Percentiles rank a stretch among this genome's conserved stretches.
Conservation (phyloP, 1,140 invertebrate genomes). For the Neodiprion lecontei region DNA sequence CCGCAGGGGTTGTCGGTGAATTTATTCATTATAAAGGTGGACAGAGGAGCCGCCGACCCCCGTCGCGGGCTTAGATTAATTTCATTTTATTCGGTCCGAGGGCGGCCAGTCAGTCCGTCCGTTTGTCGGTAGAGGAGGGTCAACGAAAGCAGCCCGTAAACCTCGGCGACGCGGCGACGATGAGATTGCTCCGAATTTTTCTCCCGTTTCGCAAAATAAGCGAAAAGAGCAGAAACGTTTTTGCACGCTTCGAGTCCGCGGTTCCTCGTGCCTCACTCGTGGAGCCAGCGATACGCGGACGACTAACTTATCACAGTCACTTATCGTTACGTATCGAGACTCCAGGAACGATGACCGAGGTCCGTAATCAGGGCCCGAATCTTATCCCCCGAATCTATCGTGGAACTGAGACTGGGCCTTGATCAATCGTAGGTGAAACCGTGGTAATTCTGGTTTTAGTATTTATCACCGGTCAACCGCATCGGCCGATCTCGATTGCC, state of each 20-base stretch:
- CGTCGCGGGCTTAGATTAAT: slow-evolving; percentile 41
- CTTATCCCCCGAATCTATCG: no score
- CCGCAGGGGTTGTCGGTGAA: slow-evolving; percentile 35
- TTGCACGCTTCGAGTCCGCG: background rate
- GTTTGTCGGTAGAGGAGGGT: slow-evolving; percentile 12
- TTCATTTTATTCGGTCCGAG: slow-evolving; percentile 39
- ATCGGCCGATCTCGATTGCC: no score
- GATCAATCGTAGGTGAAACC: no score
- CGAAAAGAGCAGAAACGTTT: no score
- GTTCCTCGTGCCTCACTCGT: background rate
- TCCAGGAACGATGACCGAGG: no score
- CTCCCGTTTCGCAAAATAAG: background rate
- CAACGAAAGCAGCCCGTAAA: slow-evolving; percentile 15
- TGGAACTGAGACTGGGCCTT: no score
- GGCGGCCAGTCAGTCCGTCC: slow-evolving; percentile 8
- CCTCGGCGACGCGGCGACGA: slow-evolving; percentile 16
- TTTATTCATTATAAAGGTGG: slow-evolving; percentile 48
- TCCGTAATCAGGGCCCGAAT: no score
- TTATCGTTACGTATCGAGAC: no score
- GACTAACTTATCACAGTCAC: no score
- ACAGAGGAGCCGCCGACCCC: slow-evolving; percentile 34
- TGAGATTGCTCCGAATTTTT: slow-evolving; percentile 19
- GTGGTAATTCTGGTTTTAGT: no score
- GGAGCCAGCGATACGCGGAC: no score
- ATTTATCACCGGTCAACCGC: no score